Evolutionary conservation across 2,797 vertebrate species (phyloP), one percentile per base, ranked within the genome.

Genomic region (Phaenicophaeus curvirostris): DNA sequence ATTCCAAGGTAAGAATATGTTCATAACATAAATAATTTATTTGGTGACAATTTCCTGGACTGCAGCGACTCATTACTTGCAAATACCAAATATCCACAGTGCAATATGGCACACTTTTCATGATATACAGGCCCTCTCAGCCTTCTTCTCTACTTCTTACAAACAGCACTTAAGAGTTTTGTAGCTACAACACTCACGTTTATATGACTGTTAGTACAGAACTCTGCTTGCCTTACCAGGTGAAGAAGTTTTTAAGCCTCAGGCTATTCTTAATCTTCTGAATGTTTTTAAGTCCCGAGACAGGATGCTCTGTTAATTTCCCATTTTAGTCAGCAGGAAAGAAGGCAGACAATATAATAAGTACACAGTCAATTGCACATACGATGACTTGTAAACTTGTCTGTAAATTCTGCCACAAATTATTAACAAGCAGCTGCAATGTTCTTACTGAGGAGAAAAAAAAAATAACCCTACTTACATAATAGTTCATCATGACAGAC

Each of bases 381-480:
- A 79, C 9, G 55, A 71, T 61, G 67, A 84, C 91, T 93, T 91
- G 85, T 76, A 94, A 91, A 88, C 77, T 91, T 54, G 30, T 35
- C 87, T 71, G 74, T 79, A 88, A 86, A 93, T 88, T 91, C 87
- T 74, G 50, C 59, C 55, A 93, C 76, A 67, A 92, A 82, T 87
- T 82, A 86, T 94, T 93, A 95, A 92, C 79, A 93, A 94, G 71
- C 51, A 92, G 59, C 73, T 94, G 77, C 67, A 84, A 41, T 35
- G 80, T 66, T 92, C n/a, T n/a, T 51, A 61, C 27, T 17, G 53
- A 78, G 55, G 59, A 13, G 53, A 74, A 91, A 82, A 39, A 82
- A 39, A 27, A 31, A 1, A 23, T 23, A 24, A 48, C 21, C 2
- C 46, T 25, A 30, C 81, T 93, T 93, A 76, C 39, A 88, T 92